Conservation (phyloP, 2,888 invertebrate genomes). For the Drosophila testacea region DNA sequence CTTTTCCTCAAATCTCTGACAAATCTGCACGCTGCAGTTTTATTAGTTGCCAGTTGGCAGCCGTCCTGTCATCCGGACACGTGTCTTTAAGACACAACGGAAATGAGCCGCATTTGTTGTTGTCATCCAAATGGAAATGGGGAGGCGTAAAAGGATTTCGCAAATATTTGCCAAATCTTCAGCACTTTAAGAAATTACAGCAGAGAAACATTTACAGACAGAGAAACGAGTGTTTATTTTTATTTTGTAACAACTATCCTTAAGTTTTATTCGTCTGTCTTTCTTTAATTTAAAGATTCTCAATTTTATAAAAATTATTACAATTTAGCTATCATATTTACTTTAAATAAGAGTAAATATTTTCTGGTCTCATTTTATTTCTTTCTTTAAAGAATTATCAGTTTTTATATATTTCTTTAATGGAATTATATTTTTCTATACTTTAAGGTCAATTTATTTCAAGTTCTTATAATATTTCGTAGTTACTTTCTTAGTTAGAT, state of each 20-base stretch:
- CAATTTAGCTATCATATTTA: too few relatives aligned
- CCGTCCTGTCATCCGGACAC: conserved; percentile 46
- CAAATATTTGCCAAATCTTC: conserved; percentile 41
- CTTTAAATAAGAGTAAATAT: too few relatives aligned
- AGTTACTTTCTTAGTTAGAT: too few relatives aligned
- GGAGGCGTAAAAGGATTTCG: conserved; percentile 52
- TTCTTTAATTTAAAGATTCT: neutral
- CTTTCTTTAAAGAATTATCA: too few relatives aligned
- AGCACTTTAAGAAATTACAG: conserved; percentile 54
- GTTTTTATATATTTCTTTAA: too few relatives aligned
- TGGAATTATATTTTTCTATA: too few relatives aligned
- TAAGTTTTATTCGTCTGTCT: too few relatives aligned
- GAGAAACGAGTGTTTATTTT: neutral
- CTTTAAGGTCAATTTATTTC: too few relatives aligned
- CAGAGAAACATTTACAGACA: neutral
- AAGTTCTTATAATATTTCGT: too few relatives aligned
- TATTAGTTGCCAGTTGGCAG: conserved; percentile 68
- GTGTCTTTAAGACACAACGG: conserved; percentile 71
- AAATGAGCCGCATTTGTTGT: conserved; percentile 67
- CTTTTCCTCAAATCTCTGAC: conserved; percentile 57
- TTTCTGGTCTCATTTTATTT: too few relatives aligned
- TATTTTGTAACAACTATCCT: too few relatives aligned
- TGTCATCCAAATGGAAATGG: conserved; percentile 27
- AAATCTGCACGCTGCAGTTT: conserved; percentile 69
- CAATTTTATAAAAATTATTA: neutral